Percentiles rank a stretch among this genome's conserved stretches.
Evolutionary conservation across 2,888 invertebrate species (phyloP).

Genomic region (Pammene aurita): DNA sequence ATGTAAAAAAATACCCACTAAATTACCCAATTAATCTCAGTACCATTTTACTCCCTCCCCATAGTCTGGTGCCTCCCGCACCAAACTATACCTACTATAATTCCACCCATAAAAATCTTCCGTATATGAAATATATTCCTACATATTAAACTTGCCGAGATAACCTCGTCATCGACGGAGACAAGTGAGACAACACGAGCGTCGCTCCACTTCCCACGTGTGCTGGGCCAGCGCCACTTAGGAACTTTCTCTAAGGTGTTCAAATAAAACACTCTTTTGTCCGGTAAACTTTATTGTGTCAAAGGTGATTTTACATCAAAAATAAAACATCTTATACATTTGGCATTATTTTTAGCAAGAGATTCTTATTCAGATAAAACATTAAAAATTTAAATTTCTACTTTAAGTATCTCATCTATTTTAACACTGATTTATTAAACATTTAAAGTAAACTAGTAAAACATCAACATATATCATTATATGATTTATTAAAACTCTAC

Average conservation of each 20-base stretch:
- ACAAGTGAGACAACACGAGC: no score
- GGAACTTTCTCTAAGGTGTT: constrained; percentile 1
- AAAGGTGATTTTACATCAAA: constrained; percentile 68
- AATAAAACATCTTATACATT: constrained; percentile 64
- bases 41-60: no score
- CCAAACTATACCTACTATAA: no score
- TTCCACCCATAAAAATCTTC: no score
- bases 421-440: constrained; percentile 55
- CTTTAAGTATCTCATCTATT: constrained; percentile 68
- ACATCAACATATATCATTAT: constrained; percentile 73
- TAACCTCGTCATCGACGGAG: no score
- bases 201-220: neutral
- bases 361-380: constrained; percentile 68
- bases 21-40: no score
- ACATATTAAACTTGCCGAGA: no score
- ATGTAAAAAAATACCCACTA: no score
- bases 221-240: neutral
- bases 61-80: no score
- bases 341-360: constrained; percentile 58
- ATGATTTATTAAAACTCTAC: constrained; percentile 58
- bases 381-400: constrained; percentile 63
- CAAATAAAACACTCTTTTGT: constrained; percentile 48
- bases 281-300: constrained; percentile 69
- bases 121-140: no score
- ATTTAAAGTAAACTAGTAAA: constrained; percentile 73